Base-by-base conservation (phyloP, 2,797 vertebrate genomes). In the Spheniscus humboldti region DNA sequence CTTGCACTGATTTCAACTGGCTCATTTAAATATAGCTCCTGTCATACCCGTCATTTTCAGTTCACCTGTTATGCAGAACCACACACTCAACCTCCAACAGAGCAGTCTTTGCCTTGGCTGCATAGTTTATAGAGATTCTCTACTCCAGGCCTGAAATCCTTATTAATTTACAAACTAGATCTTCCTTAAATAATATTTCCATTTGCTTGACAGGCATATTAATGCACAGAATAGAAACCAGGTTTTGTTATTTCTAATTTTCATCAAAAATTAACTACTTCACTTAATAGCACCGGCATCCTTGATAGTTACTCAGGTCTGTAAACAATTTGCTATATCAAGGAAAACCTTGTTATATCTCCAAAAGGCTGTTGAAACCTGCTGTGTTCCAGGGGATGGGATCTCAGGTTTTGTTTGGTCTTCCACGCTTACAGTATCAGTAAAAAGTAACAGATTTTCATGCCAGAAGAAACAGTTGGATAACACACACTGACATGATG, bases 21-120 rank as follows among this genome's bases (percentile, higher is more conserved):
- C 66, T 91, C 63, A 91, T 96, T 95, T 97, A 96, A 95, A 96
- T 94, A 95, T 66, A 94, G 85, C 87, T 95, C 76, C 85, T 94
- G 92, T 94, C 95, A 96, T 53, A 86, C 8, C 59, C 69, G 86
- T 92, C 92, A 94, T 94, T 94, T 96, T 84, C 95, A 90, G 89
- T 91, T 96, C 87, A 94, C 96, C 91, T 94, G 89, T 71, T 92
- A 92, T 30, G 89, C 82, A 94, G 90, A 95, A 96, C 79, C 76
- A 75, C 89, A 81, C 50, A 64, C 52, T 74, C 30, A 48, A 73
- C 37, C 92, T 86, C 79, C 82, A 81, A 60, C 66, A 84, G 69
- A 90, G 91, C 76, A 84, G 59, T 25, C 57, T 66, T 86, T 1
- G 3, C 74, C 63, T 69, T 73, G 4, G 4, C 76, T 78, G 67